Base-by-base conservation (phyloP, 1,140 invertebrate species). In the Drosophila trapezifrons region DNA sequence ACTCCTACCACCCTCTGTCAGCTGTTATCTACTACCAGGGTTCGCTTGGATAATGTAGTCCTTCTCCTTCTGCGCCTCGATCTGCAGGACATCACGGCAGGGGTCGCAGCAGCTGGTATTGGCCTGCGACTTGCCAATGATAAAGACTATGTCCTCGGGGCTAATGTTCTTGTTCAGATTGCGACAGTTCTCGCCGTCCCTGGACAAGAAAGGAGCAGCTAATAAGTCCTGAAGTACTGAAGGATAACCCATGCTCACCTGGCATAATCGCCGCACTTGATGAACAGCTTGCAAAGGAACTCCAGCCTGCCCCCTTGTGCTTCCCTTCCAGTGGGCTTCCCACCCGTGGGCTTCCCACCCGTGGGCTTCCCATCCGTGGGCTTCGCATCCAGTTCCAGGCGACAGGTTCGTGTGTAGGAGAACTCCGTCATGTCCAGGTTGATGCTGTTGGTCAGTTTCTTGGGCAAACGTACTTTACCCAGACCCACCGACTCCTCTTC, bases 241-340 rank as follows among this genome's bases (percentile, higher is more conserved):
- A 18, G 1, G n/a, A 9, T 3, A n/a, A 22, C 3, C 29, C 2
- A 12, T 20, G 4, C 60, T 54, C 4, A 69, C 65, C 65, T 66
- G n/a, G 65, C 29, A 66, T 69, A 69, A 15, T 69, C 65, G 17
- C 65, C 63, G 8, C 65, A 69, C 17, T 18, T 69, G 17, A 69
- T 69, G 6, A 66, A 66, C 4, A 69, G 46, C 38, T 69, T 69
- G 62, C 65, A 69, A 3, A 69, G 37, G 4, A 69, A 69, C 29
- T 69, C 65, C 7, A 69, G 22, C 10, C 4, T 17, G 5, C 62
- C 46, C 27, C n/a, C n/a, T n/a, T n/a, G n/a, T n/a, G n/a, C n/a
- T n/a, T n/a, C n/a, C n/a, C n/a, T n/a, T n/a, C n/a, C n/a, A n/a
- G n/a, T n/a, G n/a, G n/a, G n/a, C n/a, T n/a, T n/a, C n/a, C n/a